Percentiles rank a stretch among this genome's conserved stretches.
phyloP scores from a whole-genome alignment of 92 coral and sea anemone species.

The Heliopora coerulea region DNA sequence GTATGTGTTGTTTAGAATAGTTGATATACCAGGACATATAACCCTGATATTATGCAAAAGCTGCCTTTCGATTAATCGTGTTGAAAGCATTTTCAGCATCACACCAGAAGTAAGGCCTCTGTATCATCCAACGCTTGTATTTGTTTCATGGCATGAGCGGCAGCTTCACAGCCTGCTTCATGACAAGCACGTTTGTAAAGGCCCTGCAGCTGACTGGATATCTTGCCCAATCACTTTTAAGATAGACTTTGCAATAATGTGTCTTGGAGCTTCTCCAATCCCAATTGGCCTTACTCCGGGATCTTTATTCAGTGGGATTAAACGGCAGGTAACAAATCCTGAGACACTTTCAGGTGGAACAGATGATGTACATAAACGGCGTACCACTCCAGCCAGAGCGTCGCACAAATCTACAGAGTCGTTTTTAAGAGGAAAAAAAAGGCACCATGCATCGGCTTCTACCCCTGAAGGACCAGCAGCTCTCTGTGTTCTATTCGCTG shows the following conservation, averaged over 20 bases:
- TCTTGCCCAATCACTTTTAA: no score
- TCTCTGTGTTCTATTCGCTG: not conserved
- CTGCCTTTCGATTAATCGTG: not conserved
- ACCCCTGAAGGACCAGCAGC: conserved; percentile 14
- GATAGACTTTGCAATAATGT: no score
- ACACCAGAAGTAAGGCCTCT: no score
- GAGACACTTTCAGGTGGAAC: no score
- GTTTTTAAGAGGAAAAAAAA: not conserved
- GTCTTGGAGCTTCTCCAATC: no score
- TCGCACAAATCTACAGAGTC: not conserved
- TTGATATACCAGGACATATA: conserved; percentile 3
- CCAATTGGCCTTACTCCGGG: no score
- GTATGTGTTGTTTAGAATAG: conserved; percentile 6
- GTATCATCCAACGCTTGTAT: no score
- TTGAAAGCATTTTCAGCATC: conserved; percentile 10
- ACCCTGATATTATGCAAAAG: conserved; percentile 9
- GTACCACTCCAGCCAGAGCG: not conserved
- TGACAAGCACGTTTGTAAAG: not conserved
- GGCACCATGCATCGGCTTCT: conserved; percentile 15
- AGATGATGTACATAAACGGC: not conserved
- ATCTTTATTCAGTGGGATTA: no score
- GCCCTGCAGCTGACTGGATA: no score
- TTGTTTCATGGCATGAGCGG: not conserved
- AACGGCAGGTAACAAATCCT: no score
- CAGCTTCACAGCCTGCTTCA: not conserved